Evolutionary conservation across 2,888 invertebrate genomes (phyloP), one percentile per base, ranked within the genome.

Genomic region (Trissolcus brochymenae): DNA sequence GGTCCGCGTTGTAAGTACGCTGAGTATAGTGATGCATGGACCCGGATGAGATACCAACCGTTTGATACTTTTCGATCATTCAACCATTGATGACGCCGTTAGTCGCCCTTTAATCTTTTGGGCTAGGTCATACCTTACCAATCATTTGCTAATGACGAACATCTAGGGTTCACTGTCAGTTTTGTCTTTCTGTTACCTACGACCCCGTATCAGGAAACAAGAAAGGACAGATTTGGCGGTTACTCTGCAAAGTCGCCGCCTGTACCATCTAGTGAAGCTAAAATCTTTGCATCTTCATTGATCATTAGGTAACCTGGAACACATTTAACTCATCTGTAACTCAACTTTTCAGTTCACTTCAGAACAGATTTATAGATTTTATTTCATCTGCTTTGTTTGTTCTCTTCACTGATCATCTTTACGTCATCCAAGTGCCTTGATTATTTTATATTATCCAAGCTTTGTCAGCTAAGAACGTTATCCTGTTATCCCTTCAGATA

Each of bases 1-100:
- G 80, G 78, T 80, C 80, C 85, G 85, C 84, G 86, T 87, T 82
- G 87, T 87, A 87, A 87, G 87, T 87, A 87, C 86, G 83, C 82
- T 82, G 83, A 84, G 83, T 86, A 80, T 79, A 62, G 86, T 87
- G 84, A 85, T 87, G 87, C 87, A 87, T 87, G 87, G 84, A 83
- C 82, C 84, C 83, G 81, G 80, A 80, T 80, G 76, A 78, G 74
- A 76, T 59, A 57, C 43, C 46, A n/a, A 50, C 25, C 54, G 57
- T 62, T 67, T 49, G 41, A 54, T 60, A 57, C 54, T 64, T 65
- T 53, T 64, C 65, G 65, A 72, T 72, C 72, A 72, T 65, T 65
- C 65, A 59, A 65, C 72, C 72, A 72, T 72, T 73, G n/a, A 73
- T 50, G 66, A 73, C 55, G 56, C 40, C 56, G 49, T 49, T 53